Evolutionary conservation across 2,888 invertebrate species (phyloP).

Genomic region (Idaea straminata): DNA sequence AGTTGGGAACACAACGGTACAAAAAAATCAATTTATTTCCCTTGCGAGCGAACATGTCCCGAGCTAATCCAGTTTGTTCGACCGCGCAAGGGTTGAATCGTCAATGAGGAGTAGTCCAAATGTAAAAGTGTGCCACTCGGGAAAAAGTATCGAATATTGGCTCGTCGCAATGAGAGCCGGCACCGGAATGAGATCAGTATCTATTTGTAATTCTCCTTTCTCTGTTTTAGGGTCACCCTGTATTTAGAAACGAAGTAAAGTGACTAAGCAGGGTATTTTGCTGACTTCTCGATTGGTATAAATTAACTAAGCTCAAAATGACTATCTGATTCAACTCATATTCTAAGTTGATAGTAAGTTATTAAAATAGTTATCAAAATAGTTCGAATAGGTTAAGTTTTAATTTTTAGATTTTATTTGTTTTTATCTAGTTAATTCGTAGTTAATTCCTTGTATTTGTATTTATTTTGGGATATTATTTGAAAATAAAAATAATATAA

Average conservation of each 20-base stretch:
- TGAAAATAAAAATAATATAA: too few species aligned
- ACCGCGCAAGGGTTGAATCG: slow-evolving; percentile 78
- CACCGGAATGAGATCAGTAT: slow-evolving; percentile 53
- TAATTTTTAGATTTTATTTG: too few species aligned
- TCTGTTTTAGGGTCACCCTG: slow-evolving; percentile 35
- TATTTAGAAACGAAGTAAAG: slow-evolving; percentile 24
- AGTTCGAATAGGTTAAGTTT: too few species aligned
- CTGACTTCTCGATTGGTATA: slow-evolving; percentile 17
- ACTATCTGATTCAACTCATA: neutral
- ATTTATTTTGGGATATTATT: too few species aligned
- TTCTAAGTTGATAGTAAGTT: too few species aligned
- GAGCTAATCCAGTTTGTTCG: slow-evolving; percentile 77
- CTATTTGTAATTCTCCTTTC: slow-evolving; percentile 54
- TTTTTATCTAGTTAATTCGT: too few species aligned
- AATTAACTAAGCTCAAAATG: slow-evolving; percentile 8
- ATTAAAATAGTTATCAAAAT: too few species aligned
- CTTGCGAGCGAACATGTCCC: slow-evolving; percentile 74
- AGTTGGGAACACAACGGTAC: slow-evolving; percentile 60
- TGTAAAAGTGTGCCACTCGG: slow-evolving; percentile 66
- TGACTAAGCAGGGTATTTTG: slow-evolving; percentile 22
- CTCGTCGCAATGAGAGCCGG: slow-evolving; percentile 61
- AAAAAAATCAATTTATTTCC: slow-evolving; percentile 78
- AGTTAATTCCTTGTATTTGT: too few species aligned
- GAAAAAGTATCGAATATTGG: slow-evolving; percentile 67
- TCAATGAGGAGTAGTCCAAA: slow-evolving; percentile 74